phyloP scores from a whole-genome alignment of 2,888 invertebrate species.

The Phragmatobia fuliginosa region DNA sequence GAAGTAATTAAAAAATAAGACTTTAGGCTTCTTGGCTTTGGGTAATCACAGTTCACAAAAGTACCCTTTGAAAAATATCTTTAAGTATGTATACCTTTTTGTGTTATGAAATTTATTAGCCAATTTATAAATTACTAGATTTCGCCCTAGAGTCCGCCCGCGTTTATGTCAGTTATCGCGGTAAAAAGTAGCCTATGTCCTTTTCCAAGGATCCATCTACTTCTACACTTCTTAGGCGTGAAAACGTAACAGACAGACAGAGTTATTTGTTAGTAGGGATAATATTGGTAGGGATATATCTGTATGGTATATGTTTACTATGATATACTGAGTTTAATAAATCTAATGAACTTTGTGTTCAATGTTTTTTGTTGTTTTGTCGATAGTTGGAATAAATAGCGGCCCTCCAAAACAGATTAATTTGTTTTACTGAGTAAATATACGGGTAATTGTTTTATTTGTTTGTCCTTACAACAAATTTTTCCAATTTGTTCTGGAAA shows the following conservation, averaged over 20 bases:
- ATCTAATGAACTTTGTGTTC: neutral
- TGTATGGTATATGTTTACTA: neutral
- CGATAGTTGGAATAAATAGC: neutral
- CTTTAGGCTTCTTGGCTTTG: neutral
- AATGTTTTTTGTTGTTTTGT: slow-evolving; percentile 8
- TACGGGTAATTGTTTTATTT: slow-evolving; percentile 1
- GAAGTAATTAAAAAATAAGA: neutral
- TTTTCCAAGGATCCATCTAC: no score
- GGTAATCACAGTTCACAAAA: no score
- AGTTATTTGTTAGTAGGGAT: no score
- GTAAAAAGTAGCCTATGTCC: no score
- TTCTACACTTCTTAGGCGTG: no score
- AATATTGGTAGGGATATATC: no score
- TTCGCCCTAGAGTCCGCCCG: no score
- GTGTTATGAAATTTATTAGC: neutral
- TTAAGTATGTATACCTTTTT: neutral
- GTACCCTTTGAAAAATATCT: no score
- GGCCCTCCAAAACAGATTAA: neutral
- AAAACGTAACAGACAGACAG: no score
- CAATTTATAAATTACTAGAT: neutral
- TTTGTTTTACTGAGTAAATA: neutral
- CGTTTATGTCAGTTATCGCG: no score
- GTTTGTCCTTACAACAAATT: neutral
- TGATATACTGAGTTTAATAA: neutral
- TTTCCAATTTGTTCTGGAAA: neutral